Base-by-base conservation (phyloP, 2,113 vertebrate genomes). In the Corvus hawaiiensis region DNA sequence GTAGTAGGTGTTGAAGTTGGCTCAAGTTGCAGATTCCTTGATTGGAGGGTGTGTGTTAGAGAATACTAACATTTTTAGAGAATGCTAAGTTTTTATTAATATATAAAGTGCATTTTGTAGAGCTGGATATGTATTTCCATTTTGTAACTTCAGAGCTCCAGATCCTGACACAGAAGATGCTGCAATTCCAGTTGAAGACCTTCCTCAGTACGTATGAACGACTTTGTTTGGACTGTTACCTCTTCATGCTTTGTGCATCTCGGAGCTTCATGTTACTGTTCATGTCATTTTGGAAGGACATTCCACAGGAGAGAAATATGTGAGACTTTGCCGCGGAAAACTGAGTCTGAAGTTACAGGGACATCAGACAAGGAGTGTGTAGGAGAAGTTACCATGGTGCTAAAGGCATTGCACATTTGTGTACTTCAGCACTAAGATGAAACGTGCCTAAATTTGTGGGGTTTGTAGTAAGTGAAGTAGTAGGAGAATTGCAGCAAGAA, bases 141-240 rank as follows among this genome's bases (percentile, higher is more conserved):
- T 69, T 89, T 72, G 71, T 96, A 54, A 93, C 51, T 96, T 51
- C 91, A 99, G 99, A 71, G 97, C 98, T 88, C 99, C 99, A 63
- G 98, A 98, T 73, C 98, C 98, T 37, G 96, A 98, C 72, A 96
- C 97, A 49, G 75, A 96, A 68, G 99, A 99, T 27, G 98, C 98
- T 2, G 33, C 89, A 10, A 99, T 99, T 96, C 98, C 99, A 71
- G 98, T 98, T 72, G 98, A 99, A 91, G 87, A 98, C 48, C 98
- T 99, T 84, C 99, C 99, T 84, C 98, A 99, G 99, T 99, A 92
- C 4, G 98, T 97, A 67, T 11, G 16, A 23, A 46, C 23, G 0
- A 1, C 48, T 79, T 28, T 21, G 33, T 24, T 24, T 74, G 55
- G 37, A 67, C 44, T 67, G 9, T 61, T 81, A 35, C 9, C 9